Evolutionary conservation across 1,140 invertebrate species (phyloP).

Genomic region (silkworm (Bombyx mori)): ASM3026992v2 NC_085110.1:8377001-8377500

Average conservation of each 20-base stretch:
- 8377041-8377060: conserved; percentile 33
- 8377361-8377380: too few species aligned
- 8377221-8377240: conserved; percentile 68
- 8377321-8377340: not conserved
- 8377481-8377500: too few species aligned
- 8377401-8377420: too few species aligned
- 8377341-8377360: too few species aligned
- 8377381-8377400: too few species aligned
- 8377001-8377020: not conserved
- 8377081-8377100: conserved; percentile 46
- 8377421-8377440: too few species aligned
- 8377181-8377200: conserved; percentile 51
- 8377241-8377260: conserved; percentile 57
- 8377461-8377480: too few species aligned
- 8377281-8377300: conserved; percentile 4
- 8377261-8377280: conserved; percentile 57
- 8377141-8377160: conserved; percentile 68
- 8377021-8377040: conserved; percentile 56
- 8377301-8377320: not conserved
- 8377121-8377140: conserved; percentile 68
- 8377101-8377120: conserved; percentile 33
- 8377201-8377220: conserved; percentile 63
- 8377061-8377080: conserved; percentile 37
- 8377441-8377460: too few species aligned
- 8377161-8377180: conserved; percentile 66